Evolutionary conservation across 2,113 vertebrate genomes (phyloP).

Genomic region (Pelecanus crispus): DNA sequence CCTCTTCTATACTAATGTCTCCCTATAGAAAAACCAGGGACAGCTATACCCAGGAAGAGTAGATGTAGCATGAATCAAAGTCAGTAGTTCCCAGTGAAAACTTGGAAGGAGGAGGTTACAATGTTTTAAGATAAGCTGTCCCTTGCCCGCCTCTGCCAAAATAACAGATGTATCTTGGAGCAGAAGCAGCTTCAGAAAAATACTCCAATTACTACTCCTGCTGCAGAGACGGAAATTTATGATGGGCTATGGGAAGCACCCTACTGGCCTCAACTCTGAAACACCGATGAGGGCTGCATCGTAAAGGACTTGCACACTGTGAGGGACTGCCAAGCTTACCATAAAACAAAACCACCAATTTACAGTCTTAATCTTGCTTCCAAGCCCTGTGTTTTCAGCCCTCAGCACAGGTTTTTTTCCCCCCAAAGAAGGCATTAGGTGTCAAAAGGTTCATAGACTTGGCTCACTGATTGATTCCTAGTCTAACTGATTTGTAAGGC

Average conservation of each 20-base stretch:
- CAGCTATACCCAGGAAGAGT: background rate
- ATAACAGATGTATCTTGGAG: background rate
- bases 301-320: background rate
- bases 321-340: background rate
- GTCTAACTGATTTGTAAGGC: constrained; percentile 50
- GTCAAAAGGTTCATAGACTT: constrained; percentile 53
- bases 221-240: background rate
- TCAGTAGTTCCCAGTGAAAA: background rate
- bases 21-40: background rate
- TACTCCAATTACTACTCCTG: constrained; percentile 28
- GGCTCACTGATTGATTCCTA: constrained; percentile 56
- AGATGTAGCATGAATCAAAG: background rate
- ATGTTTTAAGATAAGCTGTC: background rate
- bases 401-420: background rate
- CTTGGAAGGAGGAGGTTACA: background rate
- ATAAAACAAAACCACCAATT: background rate
- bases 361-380: constrained; percentile 30
- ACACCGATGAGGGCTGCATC: background rate
- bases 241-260: background rate
- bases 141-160: background rate
- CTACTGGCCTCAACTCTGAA: constrained; percentile 4
- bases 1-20: background rate
- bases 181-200: constrained; percentile 28
- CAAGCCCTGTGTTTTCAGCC: constrained; percentile 8
- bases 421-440: constrained; percentile 1